Base-by-base conservation (phyloP, 2,888 invertebrate species). In the Tridacna crocea region DNA sequence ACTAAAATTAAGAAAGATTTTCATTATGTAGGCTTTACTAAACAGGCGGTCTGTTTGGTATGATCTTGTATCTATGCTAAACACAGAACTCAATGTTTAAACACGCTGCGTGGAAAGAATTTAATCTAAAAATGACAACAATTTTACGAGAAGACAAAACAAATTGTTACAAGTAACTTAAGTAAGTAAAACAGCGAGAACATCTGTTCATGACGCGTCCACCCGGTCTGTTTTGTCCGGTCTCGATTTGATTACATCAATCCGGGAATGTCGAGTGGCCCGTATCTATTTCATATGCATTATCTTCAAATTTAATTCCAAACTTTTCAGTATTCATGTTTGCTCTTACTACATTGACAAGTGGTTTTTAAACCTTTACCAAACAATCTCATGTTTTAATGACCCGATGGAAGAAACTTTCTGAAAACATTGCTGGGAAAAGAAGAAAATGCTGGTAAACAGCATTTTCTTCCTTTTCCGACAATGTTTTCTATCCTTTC, bases 261-360 rank as follows among this genome's bases (percentile, higher is more conserved):
- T 27, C 19, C 0, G 68, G 68, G 68, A 68, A 68, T 68, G 68
- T 68, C 17, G 47, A 68, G 68, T 46, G 47, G n/a, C n/a, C 13
- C 17, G 46, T 68, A 68, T 47, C 68, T 68, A 68, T 68, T 68
- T 47, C 68, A 68, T 19, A 12, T 46, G 68, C n/a, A 68, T 68
- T 46, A 68, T 68, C 46, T 46, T 12, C 47, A n/a, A 17, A 68
- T 68, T 68, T 68, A 68, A 61, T 61, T 61, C 61, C 26, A 61
- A 61, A 61, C 61, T n/a, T 61, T 61, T n/a, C 61, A 24, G 61
- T n/a, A n/a, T 61, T 61, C 61, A 13, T 61, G 61, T 24, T 61
- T 58, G 58, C 58, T 19, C 17, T 36, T 36, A 36, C 36, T 36
- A 36, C 8, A 36, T 36, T 36, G 36, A 36, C 36, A 36, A 36